These are phyloP conservation scores for Hoplodrina ambigua DNA, from an alignment of 2,888 invertebrate genomes.

Conservation along the genomic window DNA sequence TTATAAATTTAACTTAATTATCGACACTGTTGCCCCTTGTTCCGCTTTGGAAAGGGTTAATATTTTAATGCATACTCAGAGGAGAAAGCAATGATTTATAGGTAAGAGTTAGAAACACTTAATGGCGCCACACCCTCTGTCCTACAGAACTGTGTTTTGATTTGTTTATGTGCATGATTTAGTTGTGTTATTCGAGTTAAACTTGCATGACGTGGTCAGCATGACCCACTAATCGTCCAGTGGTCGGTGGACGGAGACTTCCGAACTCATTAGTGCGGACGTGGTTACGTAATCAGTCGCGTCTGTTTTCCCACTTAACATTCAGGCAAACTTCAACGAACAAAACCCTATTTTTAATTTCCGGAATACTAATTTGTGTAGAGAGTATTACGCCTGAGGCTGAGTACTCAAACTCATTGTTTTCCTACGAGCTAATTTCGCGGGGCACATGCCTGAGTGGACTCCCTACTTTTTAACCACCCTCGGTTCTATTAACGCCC, in stretches of 20 bases:
- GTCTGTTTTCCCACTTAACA: constrained; percentile 20
- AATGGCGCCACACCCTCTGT: constrained; percentile 48
- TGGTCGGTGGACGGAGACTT: constrained; percentile 48
- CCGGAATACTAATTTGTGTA: constrained; percentile 49
- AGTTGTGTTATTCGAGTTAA: constrained; percentile 31
- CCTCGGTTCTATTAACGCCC: constrained; percentile 54
- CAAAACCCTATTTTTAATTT: constrained; percentile 53
- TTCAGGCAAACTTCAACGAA: constrained; percentile 25
- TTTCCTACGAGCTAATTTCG: constrained; percentile 70
- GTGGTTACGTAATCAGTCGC: constrained; percentile 50
- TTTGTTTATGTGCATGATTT: constrained; percentile 38
- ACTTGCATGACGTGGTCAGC: constrained; percentile 34
- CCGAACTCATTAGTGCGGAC: constrained; percentile 53
- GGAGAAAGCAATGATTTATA: constrained; percentile 62
- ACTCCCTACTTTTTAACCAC: constrained; percentile 60
- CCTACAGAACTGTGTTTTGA: background rate
- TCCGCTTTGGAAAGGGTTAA: constrained; percentile 68
- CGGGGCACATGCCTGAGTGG: constrained; percentile 65
- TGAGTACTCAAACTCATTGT: constrained; percentile 64
- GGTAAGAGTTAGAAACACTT: constrained; percentile 50
- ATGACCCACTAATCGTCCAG: constrained; percentile 50
- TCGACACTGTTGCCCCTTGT: constrained; percentile 70
- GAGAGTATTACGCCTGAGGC: constrained; percentile 37
- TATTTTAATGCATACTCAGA: constrained; percentile 61
- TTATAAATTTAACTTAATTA: constrained; percentile 81